Base-by-base conservation (phyloP, 1,140 invertebrate genomes). In the Latrodectus geometricus region DNA sequence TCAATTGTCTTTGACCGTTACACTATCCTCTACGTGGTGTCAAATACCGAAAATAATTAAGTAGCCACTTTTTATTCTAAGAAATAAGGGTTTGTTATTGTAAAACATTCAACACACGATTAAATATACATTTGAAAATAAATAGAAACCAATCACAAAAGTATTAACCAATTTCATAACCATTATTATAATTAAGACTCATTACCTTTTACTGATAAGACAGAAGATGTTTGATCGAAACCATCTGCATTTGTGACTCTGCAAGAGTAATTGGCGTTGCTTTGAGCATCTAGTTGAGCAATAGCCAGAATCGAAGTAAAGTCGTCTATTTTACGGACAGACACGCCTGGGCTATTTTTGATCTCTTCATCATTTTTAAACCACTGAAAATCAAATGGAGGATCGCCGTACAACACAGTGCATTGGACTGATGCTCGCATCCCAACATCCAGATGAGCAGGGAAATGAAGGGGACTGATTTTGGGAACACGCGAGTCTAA, bases 361-460 rank as follows among this genome's bases (percentile, higher is more conserved):
- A 74, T 77, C 14, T 83, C 52, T 9, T 56, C 48, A 21, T 68
- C 75, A 20, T 84, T 76, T 50, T 80, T 76, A 68, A 75, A 88
- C 61, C 84, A 83, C n/a, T 68, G 83, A 70, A 52, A 72, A n/a
- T 69, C 73, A 23, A 89, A 88, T 15, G 89, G 89, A 14, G 82
- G 73, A 11, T 76, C 89, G 0, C 74, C 74, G 49, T 86, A 79
- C n/a, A 74, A 56, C 0, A 89, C 85, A 4, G 78, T 52, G 61
- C 89, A 89, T n/a, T 93, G 93, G 52, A 95, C 90, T 89, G 93
- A 92, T 50, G 92, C 92, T 88, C 92, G 91, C 83, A 92, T 95
- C 61, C 95, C 95, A 89, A 94, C 93, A 70, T 94, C 93, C 78
- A 95, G 93, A 48, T 94, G 93, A 17, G 52, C 35, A 9, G 88